Evolutionary conservation across 2,797 vertebrate species (phyloP), one percentile per base, ranked within the genome.

Genomic region (Hipposideros larvatus): DNA sequence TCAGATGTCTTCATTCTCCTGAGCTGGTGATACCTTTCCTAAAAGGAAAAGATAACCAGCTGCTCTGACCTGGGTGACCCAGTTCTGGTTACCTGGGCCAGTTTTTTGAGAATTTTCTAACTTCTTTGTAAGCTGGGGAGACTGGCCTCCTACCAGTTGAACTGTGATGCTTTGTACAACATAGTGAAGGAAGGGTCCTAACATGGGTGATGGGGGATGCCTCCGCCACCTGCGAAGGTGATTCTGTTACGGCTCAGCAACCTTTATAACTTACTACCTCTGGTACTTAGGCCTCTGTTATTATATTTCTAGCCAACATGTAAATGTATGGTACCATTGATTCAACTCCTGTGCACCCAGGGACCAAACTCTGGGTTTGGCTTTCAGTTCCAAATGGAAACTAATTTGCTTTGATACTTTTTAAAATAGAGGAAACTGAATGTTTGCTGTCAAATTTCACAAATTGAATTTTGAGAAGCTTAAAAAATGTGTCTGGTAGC

Each of bases 351-450:
- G 71, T 34, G 57, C n/a, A 63, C 78, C 18, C 5, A 43, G 18
- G 13, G n/a, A 59, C 71, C 13, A 55, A 63, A 65, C 10, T 21
- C 24, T 55, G 43, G 41, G 19, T 15, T 9, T 9, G 22, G 22
- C 41, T 84, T 13, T 66, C 48, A 4, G 11, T 19, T 22, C 24
- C 18, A 48, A 41, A 26, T 18, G 11, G 43, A n/a, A 37, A 41
- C 24, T 46, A 6, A 68, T 71, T 90, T 41, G 24, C 43, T 73
- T 73, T 91, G 80, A 55, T 10, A 43, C 13, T 46, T 78, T 86
- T 86, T 53, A 34, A 90, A 85, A 57, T 65, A 91, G 37, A 80
- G n/a, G 75, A 86, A 74, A 46, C 41, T 87, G 65, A 90, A 37
- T 70, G 70, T 83, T 65, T 19, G 57, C 14, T 79, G 57, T 63